These are phyloP conservation scores for Lycocerus yunnanus DNA, from an alignment of 2,888 invertebrate genomes.

Conservation along the genomic window DNA sequence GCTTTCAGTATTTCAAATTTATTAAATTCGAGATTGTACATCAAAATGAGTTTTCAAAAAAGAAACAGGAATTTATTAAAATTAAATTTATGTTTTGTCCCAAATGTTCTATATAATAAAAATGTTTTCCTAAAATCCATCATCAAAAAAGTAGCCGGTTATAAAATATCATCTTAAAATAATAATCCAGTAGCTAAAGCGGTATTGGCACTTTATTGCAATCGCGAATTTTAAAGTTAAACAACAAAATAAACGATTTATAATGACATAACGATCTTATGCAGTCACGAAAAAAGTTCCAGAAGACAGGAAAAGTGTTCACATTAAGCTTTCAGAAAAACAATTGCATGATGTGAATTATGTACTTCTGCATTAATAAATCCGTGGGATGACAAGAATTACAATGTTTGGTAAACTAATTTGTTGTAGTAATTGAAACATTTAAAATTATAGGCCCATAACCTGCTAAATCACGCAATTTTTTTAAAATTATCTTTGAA, in stretches of 20 bases:
- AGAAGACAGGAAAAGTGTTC: neutral
- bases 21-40: too few relatives aligned
- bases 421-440: neutral
- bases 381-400: neutral
- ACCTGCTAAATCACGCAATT: neutral
- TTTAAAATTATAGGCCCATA: neutral
- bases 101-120: too few relatives aligned
- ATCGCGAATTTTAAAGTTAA: neutral
- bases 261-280: neutral
- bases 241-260: neutral
- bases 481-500: neutral
- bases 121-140: too few relatives aligned
- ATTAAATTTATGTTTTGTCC: too few relatives aligned
- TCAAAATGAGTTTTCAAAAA: too few relatives aligned
- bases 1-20: too few relatives aligned
- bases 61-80: too few relatives aligned
- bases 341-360: neutral
- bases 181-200: neutral
- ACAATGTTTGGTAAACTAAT: neutral
- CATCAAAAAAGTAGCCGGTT: too few relatives aligned
- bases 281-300: neutral
- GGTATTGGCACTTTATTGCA: neutral
- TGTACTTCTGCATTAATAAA: neutral
- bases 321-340: neutral
- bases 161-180: neutral